phyloP scores from a whole-genome alignment of 2,888 invertebrate species.

The Mactromeris polynyma region DNA sequence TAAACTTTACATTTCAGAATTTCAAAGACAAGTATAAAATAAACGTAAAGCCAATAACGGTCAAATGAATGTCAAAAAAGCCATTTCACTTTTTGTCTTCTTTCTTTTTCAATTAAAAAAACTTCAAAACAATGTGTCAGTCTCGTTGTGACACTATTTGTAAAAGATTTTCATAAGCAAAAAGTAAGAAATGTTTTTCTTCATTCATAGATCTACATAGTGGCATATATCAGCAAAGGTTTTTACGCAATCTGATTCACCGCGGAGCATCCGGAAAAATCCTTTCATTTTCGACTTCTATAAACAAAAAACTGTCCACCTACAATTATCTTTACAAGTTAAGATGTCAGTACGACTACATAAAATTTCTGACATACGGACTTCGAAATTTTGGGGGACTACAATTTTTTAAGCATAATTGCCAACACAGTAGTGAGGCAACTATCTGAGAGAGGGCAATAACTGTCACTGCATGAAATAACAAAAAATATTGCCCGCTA shows the following conservation, averaged over 20 bases:
- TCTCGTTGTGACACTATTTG: constrained; percentile 38
- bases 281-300: constrained; percentile 24
- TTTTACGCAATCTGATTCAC: constrained; percentile 40
- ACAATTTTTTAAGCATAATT: constrained; percentile 39
- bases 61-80: constrained; percentile 37
- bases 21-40: constrained; percentile 30
- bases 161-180: constrained; percentile 29
- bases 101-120: constrained; percentile 28
- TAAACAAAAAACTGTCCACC: constrained; percentile 39
- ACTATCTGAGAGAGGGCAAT: constrained; percentile 1
- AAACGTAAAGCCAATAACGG: constrained; percentile 29
- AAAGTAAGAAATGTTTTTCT: constrained; percentile 9
- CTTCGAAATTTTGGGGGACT: constrained; percentile 46
- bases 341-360: constrained; percentile 32
- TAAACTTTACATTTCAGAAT: not conserved
- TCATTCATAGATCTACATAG: constrained; percentile 32
- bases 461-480: constrained; percentile 44
- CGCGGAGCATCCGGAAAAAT: constrained; percentile 35
- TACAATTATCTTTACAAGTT: constrained; percentile 39
- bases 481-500: constrained; percentile 38
- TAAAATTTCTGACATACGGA: constrained; percentile 36
- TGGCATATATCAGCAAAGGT: constrained; percentile 1
- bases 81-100: constrained; percentile 18
- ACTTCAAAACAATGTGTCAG: constrained; percentile 37
- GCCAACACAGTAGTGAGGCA: constrained; percentile 18